Percentiles rank a stretch among this genome's conserved stretches.
phyloP scores from a whole-genome alignment of 2,113 vertebrate species.

The Austrofundulus limnaeus region DNA sequence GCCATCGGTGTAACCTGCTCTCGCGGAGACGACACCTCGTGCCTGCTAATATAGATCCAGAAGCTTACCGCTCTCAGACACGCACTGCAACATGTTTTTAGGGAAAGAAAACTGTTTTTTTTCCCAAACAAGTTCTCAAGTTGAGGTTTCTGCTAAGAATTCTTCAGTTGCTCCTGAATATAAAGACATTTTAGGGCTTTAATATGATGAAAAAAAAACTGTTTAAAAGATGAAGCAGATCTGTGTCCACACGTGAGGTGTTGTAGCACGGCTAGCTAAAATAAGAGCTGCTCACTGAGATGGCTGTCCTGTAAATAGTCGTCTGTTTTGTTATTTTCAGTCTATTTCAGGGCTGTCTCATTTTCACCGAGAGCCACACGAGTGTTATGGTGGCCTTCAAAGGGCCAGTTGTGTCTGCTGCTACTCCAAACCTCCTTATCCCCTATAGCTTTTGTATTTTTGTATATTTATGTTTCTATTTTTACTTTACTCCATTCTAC shows the following conservation, averaged over 20 bases:
- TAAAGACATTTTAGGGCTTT: background rate
- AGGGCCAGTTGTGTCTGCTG: background rate
- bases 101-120: background rate
- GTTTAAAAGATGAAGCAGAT: background rate
- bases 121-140: too few species aligned
- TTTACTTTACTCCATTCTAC: too few species aligned
- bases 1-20: slow-evolving; percentile 68
- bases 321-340: background rate
- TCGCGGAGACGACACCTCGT: slow-evolving; percentile 42
- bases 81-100: slow-evolving; percentile 2
- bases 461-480: too few species aligned
- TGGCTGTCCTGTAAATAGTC: background rate
- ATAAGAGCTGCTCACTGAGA: slow-evolving; percentile 35
- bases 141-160: background rate
- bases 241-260: background rate
- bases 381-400: too few species aligned
- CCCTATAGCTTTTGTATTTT: too few species aligned
- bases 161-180: background rate
- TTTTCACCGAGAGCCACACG: too few species aligned
- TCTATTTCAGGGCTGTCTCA: background rate
- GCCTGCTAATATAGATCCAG: slow-evolving; percentile 28
- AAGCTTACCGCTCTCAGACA: slow-evolving; percentile 15
- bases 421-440: too few species aligned
- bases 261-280: slow-evolving; percentile 37
- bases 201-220: background rate